A percentile compares a stretch with the other conserved stretches of the same genome.
Evolutionary conservation across 2,888 invertebrate genomes (phyloP).

Genomic region (Chymomyza procnemis): DNA sequence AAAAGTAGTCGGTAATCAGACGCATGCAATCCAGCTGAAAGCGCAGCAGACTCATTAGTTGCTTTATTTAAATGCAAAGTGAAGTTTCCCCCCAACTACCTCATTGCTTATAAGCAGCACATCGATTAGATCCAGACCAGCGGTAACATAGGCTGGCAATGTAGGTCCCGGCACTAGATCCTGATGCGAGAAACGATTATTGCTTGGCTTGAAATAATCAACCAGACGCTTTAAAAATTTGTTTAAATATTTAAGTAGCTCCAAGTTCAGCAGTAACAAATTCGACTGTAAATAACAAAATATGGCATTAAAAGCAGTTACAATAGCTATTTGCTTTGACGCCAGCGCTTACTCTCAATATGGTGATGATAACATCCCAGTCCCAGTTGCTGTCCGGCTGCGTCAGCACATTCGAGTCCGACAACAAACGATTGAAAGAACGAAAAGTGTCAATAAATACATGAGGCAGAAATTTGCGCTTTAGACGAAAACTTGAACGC

Average conservation of each 20-base stretch:
- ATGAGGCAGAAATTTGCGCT: conserved; percentile 78
- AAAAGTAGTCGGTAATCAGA: conserved; percentile 87
- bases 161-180: conserved; percentile 81
- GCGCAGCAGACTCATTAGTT: background rate
- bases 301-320: background rate
- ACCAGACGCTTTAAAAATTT: conserved; percentile 87
- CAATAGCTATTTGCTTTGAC: background rate
- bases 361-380: conserved; percentile 92
- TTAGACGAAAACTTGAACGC: conserved; percentile 76
- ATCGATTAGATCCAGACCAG: conserved; percentile 77
- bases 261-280: conserved; percentile 83
- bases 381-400: conserved; percentile 93
- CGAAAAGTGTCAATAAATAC: conserved; percentile 80
- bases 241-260: conserved; percentile 79
- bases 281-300: conserved; percentile 71
- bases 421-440: conserved; percentile 84
- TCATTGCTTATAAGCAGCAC: conserved; percentile 74
- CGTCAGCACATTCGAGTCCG: conserved; percentile 89
- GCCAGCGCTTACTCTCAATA: conserved; percentile 87
- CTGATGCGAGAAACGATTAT: conserved; percentile 91
- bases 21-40: conserved; percentile 84
- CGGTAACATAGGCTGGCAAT: conserved; percentile 75
- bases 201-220: conserved; percentile 91
- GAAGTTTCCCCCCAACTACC: too few species aligned
- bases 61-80: too few species aligned